phyloP scores from a whole-genome alignment of 2,113 vertebrate species.

The Cynocephalus volans region DNA sequence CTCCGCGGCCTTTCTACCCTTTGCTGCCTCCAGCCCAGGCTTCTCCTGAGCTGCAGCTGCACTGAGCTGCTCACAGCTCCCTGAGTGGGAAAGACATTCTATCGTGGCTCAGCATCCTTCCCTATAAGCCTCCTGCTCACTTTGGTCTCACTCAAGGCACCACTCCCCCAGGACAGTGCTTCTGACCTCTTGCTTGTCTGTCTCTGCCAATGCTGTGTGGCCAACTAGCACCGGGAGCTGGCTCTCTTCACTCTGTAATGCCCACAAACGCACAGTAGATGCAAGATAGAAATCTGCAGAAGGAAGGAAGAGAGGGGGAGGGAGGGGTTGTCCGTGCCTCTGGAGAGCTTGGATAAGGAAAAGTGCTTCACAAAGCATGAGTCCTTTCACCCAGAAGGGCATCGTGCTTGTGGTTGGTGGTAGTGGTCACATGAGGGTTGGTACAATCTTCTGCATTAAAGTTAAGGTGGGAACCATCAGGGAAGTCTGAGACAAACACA shows the following conservation, averaged over 20 bases:
- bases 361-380: not conserved
- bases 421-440: not conserved
- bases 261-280: not conserved
- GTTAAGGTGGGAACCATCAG: not conserved
- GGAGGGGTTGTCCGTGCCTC: not conserved
- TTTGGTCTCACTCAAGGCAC: not conserved
- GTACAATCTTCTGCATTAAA: not conserved
- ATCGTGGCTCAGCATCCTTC: too few species aligned
- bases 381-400: too few species aligned
- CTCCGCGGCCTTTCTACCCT: not conserved
- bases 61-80: too few species aligned
- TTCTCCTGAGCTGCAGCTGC: not conserved
- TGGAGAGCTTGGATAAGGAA: fast-evolving
- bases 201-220: not conserved
- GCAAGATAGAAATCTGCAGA: fast-evolving
- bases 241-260: not conserved
- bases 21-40: fast-evolving
- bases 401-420: not conserved
- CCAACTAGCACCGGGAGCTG: too few species aligned
- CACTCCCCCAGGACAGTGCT: not conserved
- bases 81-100: not conserved
- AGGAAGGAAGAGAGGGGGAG: fast-evolving
- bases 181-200: fast-evolving
- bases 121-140: not conserved
- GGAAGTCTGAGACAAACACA: not conserved